Evolutionary conservation across 1,140 invertebrate species (phyloP), one percentile per base, ranked within the genome.

Genomic region (Drosophila repleta): DNA sequence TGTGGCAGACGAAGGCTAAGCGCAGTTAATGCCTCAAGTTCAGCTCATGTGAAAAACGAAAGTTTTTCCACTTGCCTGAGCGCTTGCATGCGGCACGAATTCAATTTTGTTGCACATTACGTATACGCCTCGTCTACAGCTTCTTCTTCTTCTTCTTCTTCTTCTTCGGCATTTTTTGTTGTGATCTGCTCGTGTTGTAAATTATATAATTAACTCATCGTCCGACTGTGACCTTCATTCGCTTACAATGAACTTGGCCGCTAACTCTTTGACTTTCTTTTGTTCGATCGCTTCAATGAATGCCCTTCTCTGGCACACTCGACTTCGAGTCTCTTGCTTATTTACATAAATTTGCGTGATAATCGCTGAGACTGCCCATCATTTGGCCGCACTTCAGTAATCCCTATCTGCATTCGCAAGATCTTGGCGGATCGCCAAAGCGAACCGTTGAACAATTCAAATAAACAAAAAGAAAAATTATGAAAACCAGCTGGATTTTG

Each of bases 181-280:
- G 29, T 26, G 4, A 45, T 24, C 13, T 20, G 11, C 11, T 5
- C 10, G 32, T 51, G 20, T 55, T 39, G 32, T 26, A 46, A 53
- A 77, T 87, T 87, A 72, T 70, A 82, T 87, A 87, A 85, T 85
- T 72, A 68, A 35, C 49, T 64, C 6, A 21, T 43, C 20, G 48
- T 67, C 35, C 18, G 58, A 20, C 10, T 63, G 46, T 82, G 82
- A 85, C 83, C 82, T 87, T 85, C 78, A 68, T 74, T 26, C 41
- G 24, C 37, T 32, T 24, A 85, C 81, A 87, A 81, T 85, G 83
- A 87, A 82, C 83, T 88, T 87, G 82, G 62, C 74, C 82, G 51
- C 62, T 61, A 75, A 85, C 52, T 56, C 35, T 55, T 43, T 52
- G 68, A 60, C 64, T 68, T 68, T 73, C 64, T 67, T 73, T 73